phyloP scores from a whole-genome alignment of 1,140 invertebrate species.

The Caenorhabditis remanei region DNA sequence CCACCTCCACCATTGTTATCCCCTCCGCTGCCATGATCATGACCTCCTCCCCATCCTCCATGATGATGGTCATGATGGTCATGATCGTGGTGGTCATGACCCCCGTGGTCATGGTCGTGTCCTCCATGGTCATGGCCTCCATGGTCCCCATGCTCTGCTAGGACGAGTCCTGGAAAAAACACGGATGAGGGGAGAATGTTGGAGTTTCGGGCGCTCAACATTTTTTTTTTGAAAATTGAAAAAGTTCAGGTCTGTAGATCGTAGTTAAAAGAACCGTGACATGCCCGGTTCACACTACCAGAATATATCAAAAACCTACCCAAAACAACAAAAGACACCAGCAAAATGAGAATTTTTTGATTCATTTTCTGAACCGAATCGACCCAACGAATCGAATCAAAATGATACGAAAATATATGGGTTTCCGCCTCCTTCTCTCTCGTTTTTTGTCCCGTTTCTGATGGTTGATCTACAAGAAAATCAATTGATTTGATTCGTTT shows the following conservation, averaged over 20 bases:
- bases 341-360: neutral
- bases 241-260: too few relatives aligned
- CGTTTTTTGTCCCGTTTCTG: neutral
- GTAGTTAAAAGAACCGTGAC: too few relatives aligned
- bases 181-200: neutral
- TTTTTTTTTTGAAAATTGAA: too few relatives aligned
- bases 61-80: neutral
- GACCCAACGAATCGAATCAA: neutral
- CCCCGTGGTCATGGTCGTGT: constrained; percentile 23
- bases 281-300: too few relatives aligned
- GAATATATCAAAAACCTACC: constrained; percentile 5
- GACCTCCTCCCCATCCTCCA: constrained; percentile 18
- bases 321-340: neutral
- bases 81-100: constrained; percentile 17
- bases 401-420: constrained; percentile 10
- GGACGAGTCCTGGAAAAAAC: neutral
- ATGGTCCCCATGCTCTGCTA: neutral
- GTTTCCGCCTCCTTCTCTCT: neutral
- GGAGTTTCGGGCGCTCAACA: too few relatives aligned
- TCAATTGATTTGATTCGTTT: constrained; percentile 17
- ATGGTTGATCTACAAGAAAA: constrained; percentile 19
- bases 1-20: constrained; percentile 26
- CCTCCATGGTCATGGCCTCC: constrained; percentile 4
- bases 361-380: neutral
- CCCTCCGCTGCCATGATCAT: constrained; percentile 11